A percentile compares a stretch with the other conserved stretches of the same genome.
Evolutionary conservation across 2,888 invertebrate genomes (phyloP).

Genomic region (Eupithecia inturbata): DNA sequence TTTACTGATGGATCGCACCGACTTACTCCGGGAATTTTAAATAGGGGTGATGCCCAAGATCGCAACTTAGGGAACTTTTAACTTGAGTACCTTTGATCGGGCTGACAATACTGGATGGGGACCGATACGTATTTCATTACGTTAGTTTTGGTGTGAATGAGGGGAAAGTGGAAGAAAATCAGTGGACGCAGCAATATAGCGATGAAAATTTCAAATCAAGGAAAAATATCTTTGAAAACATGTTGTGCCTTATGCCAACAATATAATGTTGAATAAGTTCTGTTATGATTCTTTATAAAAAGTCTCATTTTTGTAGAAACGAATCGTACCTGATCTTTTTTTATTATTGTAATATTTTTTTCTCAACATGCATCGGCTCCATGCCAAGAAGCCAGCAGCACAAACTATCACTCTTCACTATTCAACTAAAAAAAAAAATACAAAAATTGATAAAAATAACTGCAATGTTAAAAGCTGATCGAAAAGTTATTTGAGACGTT

Average conservation of each 20-base stretch:
- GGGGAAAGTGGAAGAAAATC: background rate
- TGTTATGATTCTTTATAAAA: background rate
- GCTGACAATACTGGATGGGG: background rate
- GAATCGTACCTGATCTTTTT: background rate
- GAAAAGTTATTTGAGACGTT: background rate
- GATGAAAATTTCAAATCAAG: background rate
- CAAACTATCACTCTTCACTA: background rate
- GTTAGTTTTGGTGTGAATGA: background rate
- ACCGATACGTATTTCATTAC: background rate
- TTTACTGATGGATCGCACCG: conserved; percentile 59
- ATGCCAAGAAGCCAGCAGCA: background rate
- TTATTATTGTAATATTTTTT: background rate
- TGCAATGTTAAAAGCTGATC: background rate
- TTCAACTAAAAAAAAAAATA: background rate
- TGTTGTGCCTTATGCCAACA: background rate
- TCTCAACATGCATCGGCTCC: background rate
- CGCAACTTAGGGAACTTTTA: conserved; percentile 4
- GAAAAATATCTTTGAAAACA: background rate
- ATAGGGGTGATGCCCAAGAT: conserved; percentile 37
- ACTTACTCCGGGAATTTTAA: conserved; percentile 37
- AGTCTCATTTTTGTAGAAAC: too few species aligned
- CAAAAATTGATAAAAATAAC: background rate
- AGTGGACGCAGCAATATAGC: background rate
- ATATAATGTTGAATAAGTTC: background rate
- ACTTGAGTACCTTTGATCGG: background rate